phyloP scores from a whole-genome alignment of 1,140 invertebrate species.

The Acromyrmex echinatior region DNA sequence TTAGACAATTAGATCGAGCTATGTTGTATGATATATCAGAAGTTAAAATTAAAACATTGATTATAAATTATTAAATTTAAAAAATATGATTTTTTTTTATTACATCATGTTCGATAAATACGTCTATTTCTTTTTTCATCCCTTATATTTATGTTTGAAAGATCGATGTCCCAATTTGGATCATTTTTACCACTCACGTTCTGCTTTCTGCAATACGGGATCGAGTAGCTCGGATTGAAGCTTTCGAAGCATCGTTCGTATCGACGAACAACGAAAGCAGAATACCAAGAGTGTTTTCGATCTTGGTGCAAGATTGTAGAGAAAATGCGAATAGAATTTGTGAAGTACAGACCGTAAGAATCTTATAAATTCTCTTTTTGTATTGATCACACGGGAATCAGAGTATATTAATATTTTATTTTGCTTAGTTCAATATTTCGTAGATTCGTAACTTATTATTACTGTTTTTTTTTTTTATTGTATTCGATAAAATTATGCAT shows the following conservation, averaged over 20 bases:
- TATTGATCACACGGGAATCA: conserved; percentile 2
- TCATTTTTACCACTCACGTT: conserved; percentile 48
- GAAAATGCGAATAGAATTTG: conserved; percentile 50
- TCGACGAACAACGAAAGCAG: conserved; percentile 37
- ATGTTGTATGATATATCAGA: not conserved
- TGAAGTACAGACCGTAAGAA: not conserved
- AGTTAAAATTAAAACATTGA: not conserved
- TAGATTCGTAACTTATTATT: not conserved
- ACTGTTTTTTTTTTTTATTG: not conserved
- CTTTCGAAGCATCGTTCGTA: conserved; percentile 37
- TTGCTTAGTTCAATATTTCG: not conserved
- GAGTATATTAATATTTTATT: conserved; percentile 10
- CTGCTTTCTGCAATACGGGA: not conserved
- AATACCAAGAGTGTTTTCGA: conserved; percentile 55
- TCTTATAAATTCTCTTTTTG: not conserved
- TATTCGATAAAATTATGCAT: not conserved
- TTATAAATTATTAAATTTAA: not conserved
- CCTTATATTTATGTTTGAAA: not conserved
- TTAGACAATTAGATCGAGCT: not conserved
- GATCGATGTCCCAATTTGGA: conserved; percentile 12
- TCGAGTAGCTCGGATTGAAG: conserved; percentile 24
- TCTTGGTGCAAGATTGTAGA: conserved; percentile 37
- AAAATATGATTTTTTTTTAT: not conserved
- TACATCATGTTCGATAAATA: not conserved
- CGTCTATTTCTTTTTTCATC: not conserved